Evolutionary conservation across 2,888 invertebrate genomes (phyloP).

Genomic region (Pasiphila rectangulata): DNA sequence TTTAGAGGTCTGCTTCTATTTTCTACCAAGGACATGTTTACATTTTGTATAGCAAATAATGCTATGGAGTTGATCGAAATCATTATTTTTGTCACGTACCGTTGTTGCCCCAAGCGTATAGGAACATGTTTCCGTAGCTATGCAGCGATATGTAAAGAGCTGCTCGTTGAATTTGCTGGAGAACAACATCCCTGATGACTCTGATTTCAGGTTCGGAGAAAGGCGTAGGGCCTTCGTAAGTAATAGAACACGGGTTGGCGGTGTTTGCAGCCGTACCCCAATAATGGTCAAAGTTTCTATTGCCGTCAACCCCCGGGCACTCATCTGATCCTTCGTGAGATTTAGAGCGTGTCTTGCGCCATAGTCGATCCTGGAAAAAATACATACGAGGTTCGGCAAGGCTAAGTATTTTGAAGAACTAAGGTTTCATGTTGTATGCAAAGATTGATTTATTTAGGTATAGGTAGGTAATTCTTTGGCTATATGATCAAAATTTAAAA

Average conservation of each 20-base stretch:
- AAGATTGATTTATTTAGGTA: too few species aligned
- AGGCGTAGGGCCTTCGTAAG: constrained; percentile 82
- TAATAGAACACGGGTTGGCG: constrained; percentile 80
- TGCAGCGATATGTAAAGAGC: constrained; percentile 87
- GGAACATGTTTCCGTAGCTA: constrained; percentile 85
- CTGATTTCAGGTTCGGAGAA: constrained; percentile 86
- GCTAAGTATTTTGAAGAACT: too few species aligned
- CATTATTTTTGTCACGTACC: constrained; percentile 41
- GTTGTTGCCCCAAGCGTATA: constrained; percentile 87
- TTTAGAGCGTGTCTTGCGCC: constrained; percentile 85
- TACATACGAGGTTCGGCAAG: neutral
- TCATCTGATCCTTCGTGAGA: constrained; percentile 54
- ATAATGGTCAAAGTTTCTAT: constrained; percentile 87
- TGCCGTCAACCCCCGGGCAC: constrained; percentile 88
- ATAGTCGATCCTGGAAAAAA: constrained; percentile 78
- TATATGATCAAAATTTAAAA: too few species aligned
- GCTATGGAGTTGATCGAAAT: neutral
- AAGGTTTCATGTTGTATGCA: too few species aligned
- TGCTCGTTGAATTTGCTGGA: constrained; percentile 70
- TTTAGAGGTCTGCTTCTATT: too few species aligned
- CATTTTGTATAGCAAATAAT: too few species aligned
- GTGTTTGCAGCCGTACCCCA: constrained; percentile 82
- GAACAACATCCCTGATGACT: constrained; percentile 80
- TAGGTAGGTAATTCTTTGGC: too few species aligned
- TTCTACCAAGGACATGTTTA: too few species aligned